Conservation (phyloP, 2,113 vertebrate genomes). For the Hassar affinis region DNA sequence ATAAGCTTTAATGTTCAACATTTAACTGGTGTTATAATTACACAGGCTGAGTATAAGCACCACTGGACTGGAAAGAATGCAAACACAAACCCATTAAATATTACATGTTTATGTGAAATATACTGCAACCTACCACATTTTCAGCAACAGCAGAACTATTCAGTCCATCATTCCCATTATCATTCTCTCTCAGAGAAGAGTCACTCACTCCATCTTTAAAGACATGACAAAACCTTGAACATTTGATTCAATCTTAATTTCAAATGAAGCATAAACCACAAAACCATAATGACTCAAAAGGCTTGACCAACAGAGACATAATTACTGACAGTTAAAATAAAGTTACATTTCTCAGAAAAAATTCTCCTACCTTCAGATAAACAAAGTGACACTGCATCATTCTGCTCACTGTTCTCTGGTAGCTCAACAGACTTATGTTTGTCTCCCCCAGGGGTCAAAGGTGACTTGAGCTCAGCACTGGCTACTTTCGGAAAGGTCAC, state of each 20-base stretch:
- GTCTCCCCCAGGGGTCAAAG: constrained; percentile 80
- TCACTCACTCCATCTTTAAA: constrained; percentile 82
- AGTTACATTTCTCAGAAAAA: background rate
- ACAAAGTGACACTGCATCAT: constrained; percentile 84
- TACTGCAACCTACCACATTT: constrained; percentile 7
- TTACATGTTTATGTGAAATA: background rate
- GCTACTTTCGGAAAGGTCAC: constrained; percentile 85
- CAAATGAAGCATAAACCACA: background rate
- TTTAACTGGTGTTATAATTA: too few relatives aligned
- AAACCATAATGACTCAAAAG: background rate
- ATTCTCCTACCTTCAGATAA: constrained; percentile 83
- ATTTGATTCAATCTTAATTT: background rate
- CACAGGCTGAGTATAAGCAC: background rate
- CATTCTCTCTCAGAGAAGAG: constrained; percentile 74
- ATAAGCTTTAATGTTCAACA: too few relatives aligned
- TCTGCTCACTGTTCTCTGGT: constrained; percentile 84
- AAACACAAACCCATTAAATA: background rate
- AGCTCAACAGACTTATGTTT: constrained; percentile 73
- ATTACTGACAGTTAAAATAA: background rate
- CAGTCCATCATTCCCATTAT: constrained; percentile 71
- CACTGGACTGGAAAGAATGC: background rate
- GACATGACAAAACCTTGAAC: constrained; percentile 52
- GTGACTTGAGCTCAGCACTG: constrained; percentile 76
- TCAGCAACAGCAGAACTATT: constrained; percentile 35
- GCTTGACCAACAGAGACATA: background rate